Percentiles rank a stretch among this genome's conserved stretches.
Evolutionary conservation across 2,113 vertebrate species (phyloP).

Genomic region (Gracilinanus agilis): DNA sequence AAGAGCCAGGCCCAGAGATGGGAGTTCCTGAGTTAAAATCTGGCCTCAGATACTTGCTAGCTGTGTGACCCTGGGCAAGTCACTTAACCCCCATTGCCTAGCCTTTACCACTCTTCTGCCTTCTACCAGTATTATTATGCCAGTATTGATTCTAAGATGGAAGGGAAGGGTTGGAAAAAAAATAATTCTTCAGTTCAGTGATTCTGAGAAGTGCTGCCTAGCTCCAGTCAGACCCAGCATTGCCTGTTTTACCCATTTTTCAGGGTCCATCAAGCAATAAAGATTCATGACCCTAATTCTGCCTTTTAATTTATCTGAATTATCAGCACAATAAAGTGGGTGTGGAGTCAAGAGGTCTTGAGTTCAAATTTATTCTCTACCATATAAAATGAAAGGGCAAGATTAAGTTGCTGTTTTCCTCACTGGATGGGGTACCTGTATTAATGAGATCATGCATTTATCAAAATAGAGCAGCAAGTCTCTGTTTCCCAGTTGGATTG

Average conservation of each 20-base stretch:
- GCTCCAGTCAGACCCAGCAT: not conserved
- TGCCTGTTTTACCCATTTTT: not conserved
- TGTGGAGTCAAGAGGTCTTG: not conserved
- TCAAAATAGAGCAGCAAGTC: not conserved
- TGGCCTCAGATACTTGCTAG: too few relatives aligned
- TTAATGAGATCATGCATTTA: not conserved
- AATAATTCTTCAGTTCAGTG: not conserved
- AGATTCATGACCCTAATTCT: not conserved
- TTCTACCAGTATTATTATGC: too few relatives aligned
- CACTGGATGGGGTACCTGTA: not conserved
- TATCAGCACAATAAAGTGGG: not conserved
- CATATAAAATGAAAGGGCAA: slow-evolving; percentile 1
- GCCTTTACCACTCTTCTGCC: too few relatives aligned
- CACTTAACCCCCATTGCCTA: too few relatives aligned
- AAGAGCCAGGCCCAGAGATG: too few relatives aligned
- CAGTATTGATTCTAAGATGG: too few relatives aligned
- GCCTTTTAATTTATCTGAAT: not conserved
- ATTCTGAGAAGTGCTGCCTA: not conserved
- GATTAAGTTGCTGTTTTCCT: not conserved
- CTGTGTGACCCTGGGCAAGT: too few relatives aligned
- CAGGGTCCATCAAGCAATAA: not conserved
- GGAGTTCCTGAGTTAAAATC: too few relatives aligned
- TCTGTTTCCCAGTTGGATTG: not conserved
- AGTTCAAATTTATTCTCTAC: not conserved
- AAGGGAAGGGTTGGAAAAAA: too few relatives aligned